phyloP scores from a whole-genome alignment of 2,113 vertebrate species.

The Sclerurus mexicanus region DNA sequence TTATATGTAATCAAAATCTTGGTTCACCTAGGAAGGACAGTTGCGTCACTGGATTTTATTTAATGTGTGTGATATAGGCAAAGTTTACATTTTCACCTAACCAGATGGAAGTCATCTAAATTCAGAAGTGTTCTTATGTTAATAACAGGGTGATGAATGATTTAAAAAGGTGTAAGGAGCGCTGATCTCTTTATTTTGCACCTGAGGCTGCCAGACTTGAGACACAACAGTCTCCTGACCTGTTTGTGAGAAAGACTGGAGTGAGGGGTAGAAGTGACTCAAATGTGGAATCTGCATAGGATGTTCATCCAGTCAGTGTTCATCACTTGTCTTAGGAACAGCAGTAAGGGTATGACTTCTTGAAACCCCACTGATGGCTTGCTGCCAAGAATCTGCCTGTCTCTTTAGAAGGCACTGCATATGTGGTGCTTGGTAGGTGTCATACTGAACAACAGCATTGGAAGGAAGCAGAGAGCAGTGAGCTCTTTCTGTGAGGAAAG shows the following conservation, averaged over 20 bases:
- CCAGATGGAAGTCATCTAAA: not conserved
- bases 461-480: not conserved
- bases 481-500: not conserved
- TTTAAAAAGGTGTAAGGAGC: not conserved
- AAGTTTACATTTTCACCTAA: slow-evolving; percentile 10
- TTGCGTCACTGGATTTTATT: not conserved
- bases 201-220: not conserved
- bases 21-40: not conserved
- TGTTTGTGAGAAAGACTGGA: not conserved
- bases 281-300: not conserved
- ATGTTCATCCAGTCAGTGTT: not conserved
- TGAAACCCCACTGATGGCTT: not conserved
- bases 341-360: not conserved
- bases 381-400: not conserved
- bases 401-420: not conserved
- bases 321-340: not conserved
- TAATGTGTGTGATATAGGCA: not conserved
- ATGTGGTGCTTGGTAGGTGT: not conserved
- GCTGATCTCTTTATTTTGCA: not conserved
- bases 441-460: fast-evolving
- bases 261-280: not conserved
- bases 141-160: not conserved
- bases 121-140: not conserved
- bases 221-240: not conserved
- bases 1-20: not conserved